Percentiles rank a stretch among this genome's conserved stretches.
phyloP scores from a whole-genome alignment of 2,113 vertebrate species.

The Machaerirhynchus nigripectus region DNA sequence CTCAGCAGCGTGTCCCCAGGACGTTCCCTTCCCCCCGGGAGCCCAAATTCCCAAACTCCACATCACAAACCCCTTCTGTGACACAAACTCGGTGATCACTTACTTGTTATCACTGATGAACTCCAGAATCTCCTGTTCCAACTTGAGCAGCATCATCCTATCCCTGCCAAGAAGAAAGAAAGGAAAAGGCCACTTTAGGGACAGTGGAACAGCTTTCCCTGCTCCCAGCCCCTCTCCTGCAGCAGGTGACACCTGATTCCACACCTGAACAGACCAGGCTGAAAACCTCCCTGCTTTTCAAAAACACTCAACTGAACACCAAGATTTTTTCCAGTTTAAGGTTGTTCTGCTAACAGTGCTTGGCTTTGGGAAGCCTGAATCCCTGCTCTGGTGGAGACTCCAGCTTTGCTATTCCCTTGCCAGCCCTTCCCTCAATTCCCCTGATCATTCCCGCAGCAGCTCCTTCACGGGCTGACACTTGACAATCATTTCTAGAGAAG shows the following conservation, averaged over 20 bases:
- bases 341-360: background rate
- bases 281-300: background rate
- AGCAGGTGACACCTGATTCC: background rate
- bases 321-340: background rate
- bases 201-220: background rate
- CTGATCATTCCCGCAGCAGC: background rate
- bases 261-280: too few relatives aligned
- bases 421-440: background rate
- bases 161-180: conserved; percentile 77
- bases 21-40: background rate
- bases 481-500: background rate
- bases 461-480: background rate
- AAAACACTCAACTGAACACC: background rate
- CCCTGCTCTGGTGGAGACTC: background rate
- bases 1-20: background rate
- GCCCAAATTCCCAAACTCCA: background rate
- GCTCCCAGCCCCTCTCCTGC: background rate
- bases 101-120: conserved; percentile 98
- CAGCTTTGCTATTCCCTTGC: background rate
- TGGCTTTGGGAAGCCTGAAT: background rate
- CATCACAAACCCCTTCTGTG: accelerated
- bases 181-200: background rate
- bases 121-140: conserved; percentile 99
- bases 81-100: conserved; percentile 30
- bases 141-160: conserved; percentile 99